Conservation (phyloP, 2,797 vertebrate species). For the Onychomys arenicola region DNA sequence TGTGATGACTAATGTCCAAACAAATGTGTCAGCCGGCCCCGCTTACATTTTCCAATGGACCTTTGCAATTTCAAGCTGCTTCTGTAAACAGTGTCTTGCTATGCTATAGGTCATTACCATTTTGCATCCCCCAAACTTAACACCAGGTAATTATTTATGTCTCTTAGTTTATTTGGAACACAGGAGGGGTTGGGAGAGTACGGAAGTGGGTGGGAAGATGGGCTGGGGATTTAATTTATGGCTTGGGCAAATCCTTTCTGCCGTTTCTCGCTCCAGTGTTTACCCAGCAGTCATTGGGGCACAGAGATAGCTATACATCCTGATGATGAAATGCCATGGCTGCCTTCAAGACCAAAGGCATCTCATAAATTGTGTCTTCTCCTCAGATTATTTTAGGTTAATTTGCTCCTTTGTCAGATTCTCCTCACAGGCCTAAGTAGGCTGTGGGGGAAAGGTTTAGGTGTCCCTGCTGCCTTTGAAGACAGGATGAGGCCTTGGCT, state of each 20-base stretch:
- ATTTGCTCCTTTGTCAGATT: slow-evolving; percentile 48
- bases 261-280: slow-evolving; percentile 23
- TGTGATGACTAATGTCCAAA: slow-evolving; percentile 37
- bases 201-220: slow-evolving; percentile 36
- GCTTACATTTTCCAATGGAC: slow-evolving; percentile 44
- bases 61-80: slow-evolving; percentile 20
- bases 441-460: neutral
- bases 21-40: slow-evolving; percentile 22
- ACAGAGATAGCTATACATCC: slow-evolving; percentile 3
- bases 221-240: slow-evolving; percentile 37
- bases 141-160: slow-evolving; percentile 62
- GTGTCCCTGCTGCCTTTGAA: neutral
- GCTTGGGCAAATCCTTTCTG: slow-evolving; percentile 1
- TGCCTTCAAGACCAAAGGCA: slow-evolving; percentile 53
- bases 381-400: slow-evolving; percentile 22
- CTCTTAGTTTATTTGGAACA: slow-evolving; percentile 53
- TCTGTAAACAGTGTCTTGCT: slow-evolving; percentile 3
- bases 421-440: neutral
- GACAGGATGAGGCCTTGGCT: neutral
- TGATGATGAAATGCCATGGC: slow-evolving; percentile 51
- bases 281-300: neutral
- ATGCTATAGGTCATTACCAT: slow-evolving; percentile 39
- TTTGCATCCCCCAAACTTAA: slow-evolving; percentile 44
- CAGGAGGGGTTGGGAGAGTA: neutral
- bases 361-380: slow-evolving; percentile 57